Percentiles rank a stretch among this genome's conserved stretches.
Conservation (phyloP, 2,797 vertebrate genomes). For the Cossypha dichroa region DNA sequence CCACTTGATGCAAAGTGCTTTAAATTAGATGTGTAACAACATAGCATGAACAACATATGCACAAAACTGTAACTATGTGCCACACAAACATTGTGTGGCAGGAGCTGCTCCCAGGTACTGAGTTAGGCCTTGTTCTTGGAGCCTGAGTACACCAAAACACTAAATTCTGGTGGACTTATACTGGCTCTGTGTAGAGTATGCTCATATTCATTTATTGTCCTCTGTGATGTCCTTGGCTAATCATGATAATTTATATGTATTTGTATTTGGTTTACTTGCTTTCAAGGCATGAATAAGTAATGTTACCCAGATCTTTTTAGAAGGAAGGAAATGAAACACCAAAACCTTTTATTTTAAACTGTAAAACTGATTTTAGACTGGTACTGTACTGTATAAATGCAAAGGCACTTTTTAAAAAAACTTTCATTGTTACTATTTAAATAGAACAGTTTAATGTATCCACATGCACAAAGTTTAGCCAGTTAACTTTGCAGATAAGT, state of each 20-base stretch:
- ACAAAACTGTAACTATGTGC: neutral
- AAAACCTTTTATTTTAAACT: neutral
- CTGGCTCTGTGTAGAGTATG: neutral
- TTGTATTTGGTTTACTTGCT: neutral
- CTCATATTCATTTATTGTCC: neutral
- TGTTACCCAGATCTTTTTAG: neutral
- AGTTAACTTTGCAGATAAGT: neutral
- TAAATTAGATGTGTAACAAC: neutral
- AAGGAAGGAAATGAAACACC: slow-evolving; percentile 1
- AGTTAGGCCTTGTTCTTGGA: neutral
- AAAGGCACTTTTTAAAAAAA: neutral
- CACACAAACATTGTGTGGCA: neutral
- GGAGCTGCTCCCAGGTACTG: neutral
- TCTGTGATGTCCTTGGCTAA: neutral
- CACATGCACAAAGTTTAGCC: neutral
- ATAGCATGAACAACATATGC: neutral
- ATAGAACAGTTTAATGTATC: neutral
- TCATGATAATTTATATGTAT: neutral
- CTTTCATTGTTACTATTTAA: neutral
- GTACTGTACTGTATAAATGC: neutral
- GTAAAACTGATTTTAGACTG: neutral
- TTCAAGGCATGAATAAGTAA: neutral
- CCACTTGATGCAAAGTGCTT: neutral
- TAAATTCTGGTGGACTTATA: neutral
- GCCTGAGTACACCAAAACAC: neutral